phyloP scores from a whole-genome alignment of 2,113 vertebrate genomes.

The Oreochromis tanganicae region DNA sequence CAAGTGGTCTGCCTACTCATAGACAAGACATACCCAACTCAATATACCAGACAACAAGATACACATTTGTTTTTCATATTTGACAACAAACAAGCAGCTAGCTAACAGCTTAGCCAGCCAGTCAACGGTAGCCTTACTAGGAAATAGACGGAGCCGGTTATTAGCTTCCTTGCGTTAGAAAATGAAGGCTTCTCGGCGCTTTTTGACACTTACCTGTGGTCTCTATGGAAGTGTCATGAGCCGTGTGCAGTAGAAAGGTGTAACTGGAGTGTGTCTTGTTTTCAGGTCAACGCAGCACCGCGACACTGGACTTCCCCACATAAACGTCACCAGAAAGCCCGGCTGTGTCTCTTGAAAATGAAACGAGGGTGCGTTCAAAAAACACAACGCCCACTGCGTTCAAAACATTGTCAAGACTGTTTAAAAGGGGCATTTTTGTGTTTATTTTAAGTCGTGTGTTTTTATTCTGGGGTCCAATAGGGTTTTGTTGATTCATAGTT shows the following conservation, averaged over 20 bases:
- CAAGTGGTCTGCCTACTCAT: rapidly evolving
- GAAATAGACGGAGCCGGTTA: slow-evolving; percentile 30
- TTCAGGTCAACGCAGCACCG: slow-evolving; percentile 24
- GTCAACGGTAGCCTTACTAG: not conserved
- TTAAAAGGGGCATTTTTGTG: not conserved
- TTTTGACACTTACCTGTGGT: slow-evolving; percentile 11
- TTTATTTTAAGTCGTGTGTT: not conserved
- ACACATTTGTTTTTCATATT: not conserved
- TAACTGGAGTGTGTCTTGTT: not conserved
- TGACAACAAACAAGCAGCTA: not conserved
- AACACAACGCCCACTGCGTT: not conserved
- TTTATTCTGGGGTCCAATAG: not conserved
- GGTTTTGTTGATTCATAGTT: not conserved
- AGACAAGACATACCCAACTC: rapidly evolving
- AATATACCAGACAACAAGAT: rapidly evolving
- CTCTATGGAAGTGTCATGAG: slow-evolving; percentile 45
- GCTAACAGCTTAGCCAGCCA: not conserved
- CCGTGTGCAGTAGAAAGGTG: not conserved
- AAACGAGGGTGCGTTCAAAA: slow-evolving; percentile 3
- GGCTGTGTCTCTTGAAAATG: not conserved
- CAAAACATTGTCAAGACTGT: not conserved
- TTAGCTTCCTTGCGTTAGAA: not conserved
- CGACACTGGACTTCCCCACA: slow-evolving; percentile 39
- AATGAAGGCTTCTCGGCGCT: not conserved
- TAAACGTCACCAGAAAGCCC: slow-evolving; percentile 43